Evolutionary conservation across 1,140 invertebrate species (phyloP).

Genomic region (Drosophila funebris): DNA sequence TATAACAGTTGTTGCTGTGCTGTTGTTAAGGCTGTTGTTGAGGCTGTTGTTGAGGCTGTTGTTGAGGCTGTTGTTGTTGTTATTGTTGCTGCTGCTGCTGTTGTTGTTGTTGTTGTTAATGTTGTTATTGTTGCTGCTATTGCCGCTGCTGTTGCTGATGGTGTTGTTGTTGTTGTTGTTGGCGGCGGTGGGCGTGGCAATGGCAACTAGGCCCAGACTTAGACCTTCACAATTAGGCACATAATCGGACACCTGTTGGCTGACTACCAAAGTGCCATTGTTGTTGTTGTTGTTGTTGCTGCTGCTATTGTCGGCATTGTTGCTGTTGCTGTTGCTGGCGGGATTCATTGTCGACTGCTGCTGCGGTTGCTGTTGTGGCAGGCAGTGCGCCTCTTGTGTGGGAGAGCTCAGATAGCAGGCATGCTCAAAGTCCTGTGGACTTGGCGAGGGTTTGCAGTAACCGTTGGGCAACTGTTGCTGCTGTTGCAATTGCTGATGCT

Average conservation of each 20-base stretch:
- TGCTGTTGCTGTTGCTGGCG: conserved; percentile 51
- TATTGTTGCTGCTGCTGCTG: conserved; percentile 23
- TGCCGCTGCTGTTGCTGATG: conserved; percentile 14
- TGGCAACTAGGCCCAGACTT: conserved; percentile 22
- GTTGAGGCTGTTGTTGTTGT: conserved; percentile 10
- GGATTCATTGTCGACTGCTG: conserved; percentile 44
- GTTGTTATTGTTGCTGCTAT: neutral
- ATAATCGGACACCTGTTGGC: conserved; percentile 60
- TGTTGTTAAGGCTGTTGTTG: conserved; percentile 22
- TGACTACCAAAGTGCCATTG: conserved; percentile 30
- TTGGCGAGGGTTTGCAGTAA: conserved; percentile 81
- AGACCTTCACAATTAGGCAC: conserved; percentile 68
- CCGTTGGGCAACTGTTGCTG: conserved; percentile 69
- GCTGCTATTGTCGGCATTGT: conserved; percentile 32
- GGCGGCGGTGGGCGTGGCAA: conserved; percentile 32
- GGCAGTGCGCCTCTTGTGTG: conserved; percentile 62
- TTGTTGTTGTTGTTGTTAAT: conserved; percentile 13
- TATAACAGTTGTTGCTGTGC: conserved; percentile 26
- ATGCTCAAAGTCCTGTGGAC: conserved; percentile 73
- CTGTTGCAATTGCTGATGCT: conserved; percentile 22
- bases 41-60: conserved; percentile 32
- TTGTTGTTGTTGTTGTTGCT: conserved; percentile 35
- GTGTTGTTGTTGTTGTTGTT: conserved; percentile 25
- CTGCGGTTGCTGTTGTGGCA: conserved; percentile 39
- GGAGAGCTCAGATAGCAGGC: conserved; percentile 72